These are phyloP conservation scores for Belonocnema kinseyi DNA, from an alignment of 1,140 invertebrate species.

Conservation along the genomic window DNA sequence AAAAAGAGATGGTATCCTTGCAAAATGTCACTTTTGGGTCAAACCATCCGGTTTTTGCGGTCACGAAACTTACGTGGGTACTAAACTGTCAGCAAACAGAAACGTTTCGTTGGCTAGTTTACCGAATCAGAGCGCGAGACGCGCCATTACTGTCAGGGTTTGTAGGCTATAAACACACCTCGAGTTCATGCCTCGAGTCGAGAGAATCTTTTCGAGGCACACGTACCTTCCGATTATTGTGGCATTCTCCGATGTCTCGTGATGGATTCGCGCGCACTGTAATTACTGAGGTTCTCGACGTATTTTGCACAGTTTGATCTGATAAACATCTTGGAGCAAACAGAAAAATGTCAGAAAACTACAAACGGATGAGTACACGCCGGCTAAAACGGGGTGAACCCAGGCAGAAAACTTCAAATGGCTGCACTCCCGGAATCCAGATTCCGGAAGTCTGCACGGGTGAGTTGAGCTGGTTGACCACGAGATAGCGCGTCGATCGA, in stretches of 20 bases:
- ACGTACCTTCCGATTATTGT: conserved; percentile 63
- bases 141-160: conserved; percentile 70
- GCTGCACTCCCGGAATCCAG: conserved; percentile 3
- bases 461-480: neutral
- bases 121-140: conserved; percentile 48
- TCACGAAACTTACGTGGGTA: conserved; percentile 44
- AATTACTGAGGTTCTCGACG: conserved; percentile 58
- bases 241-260: conserved; percentile 59
- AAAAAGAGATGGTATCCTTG: neutral
- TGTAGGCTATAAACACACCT: conserved; percentile 71
- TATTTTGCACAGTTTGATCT: conserved; percentile 63
- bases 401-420: neutral
- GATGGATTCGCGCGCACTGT: conserved; percentile 56
- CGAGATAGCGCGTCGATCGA: neutral
- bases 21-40: conserved; percentile 29
- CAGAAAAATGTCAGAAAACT: conserved; percentile 73
- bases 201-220: conserved; percentile 44
- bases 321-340: conserved; percentile 73
- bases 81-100: conserved; percentile 45
- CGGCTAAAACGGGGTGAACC: conserved; percentile 45
- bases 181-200: conserved; percentile 30
- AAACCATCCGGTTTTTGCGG: conserved; percentile 41
- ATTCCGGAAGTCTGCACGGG: conserved; percentile 11
- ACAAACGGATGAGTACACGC: conserved; percentile 68
- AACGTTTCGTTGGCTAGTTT: conserved; percentile 41